These are phyloP conservation scores for Poecilia velifera DNA, from an alignment of 2,797 vertebrate genomes.

Conservation along the genomic window DNA sequence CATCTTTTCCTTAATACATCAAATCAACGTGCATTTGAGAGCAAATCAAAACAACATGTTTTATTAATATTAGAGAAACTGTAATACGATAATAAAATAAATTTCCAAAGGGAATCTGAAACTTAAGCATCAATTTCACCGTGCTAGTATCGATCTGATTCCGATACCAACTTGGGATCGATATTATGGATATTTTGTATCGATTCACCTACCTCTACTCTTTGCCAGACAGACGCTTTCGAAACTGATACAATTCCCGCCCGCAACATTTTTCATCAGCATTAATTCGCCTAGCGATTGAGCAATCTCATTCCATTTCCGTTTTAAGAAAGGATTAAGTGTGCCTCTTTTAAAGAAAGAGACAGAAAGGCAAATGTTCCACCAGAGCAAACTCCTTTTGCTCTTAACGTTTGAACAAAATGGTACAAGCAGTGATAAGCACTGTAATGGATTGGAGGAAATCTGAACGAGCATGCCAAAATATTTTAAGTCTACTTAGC, in stretches of 20 bases:
- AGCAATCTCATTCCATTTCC: constrained; percentile 34
- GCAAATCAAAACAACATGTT: no score
- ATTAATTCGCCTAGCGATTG: constrained; percentile 48
- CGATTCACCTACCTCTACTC: no score
- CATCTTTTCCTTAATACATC: no score
- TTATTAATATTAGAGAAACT: no score
- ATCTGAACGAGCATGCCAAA: constrained; percentile 33
- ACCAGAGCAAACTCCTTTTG: constrained; percentile 35
- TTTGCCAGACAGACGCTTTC: constrained; percentile 50
- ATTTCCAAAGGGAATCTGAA: no score
- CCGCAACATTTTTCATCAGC: constrained; percentile 55
- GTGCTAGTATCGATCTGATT: no score
- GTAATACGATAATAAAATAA: no score
- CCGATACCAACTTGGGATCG: no score
- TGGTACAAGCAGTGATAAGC: constrained; percentile 32
- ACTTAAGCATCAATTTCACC: no score
- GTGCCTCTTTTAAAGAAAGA: constrained; percentile 48
- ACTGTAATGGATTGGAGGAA: constrained; percentile 26
- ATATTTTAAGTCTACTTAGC: constrained; percentile 14
- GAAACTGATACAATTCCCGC: constrained; percentile 42
- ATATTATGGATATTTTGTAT: no score
- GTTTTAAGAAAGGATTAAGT: constrained; percentile 19
- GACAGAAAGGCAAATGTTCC: constrained; percentile 44
- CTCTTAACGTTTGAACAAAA: constrained; percentile 61
- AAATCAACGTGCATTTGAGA: no score